Base-by-base conservation (phyloP, 2,113 vertebrate species). In the Pachycephala philippinensis region DNA sequence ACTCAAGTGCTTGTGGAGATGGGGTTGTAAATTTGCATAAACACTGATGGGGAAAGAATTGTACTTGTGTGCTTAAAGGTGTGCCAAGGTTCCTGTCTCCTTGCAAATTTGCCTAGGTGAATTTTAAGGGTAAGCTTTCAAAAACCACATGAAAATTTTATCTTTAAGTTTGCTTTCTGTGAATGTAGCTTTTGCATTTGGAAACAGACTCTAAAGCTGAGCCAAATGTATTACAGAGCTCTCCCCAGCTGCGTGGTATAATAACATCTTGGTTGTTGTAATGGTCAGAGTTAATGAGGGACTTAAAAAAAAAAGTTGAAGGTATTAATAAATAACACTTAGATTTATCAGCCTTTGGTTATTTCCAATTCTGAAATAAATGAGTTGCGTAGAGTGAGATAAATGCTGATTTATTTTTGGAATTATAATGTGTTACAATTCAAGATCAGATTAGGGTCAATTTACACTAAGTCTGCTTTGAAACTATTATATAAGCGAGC, bases 381-480 rank as follows among this genome's bases (percentile, higher is more conserved):
- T 63, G 14, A 96, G 57, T 92, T 87, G 49, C 60, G 45, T 28
- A 26, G 72, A 69, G 72, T 40, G 27, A 85, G 89, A 87, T 78
- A 90, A 96, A 93, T 81, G 37, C 59, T 68, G 83, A 35, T 86
- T 95, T 97, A 95, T 97, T 97, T 97, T 94, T 97, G 77, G 95
- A 82, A 90, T 90, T 63, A 77, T 66, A 91, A 95, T 68, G 78
- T 95, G 91, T 94, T 78, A 75, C 89, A 93, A 96, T 94, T 95
- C 87, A 94, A 87, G 93, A 96, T 95, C 74, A 95, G 97, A 95
- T 97, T 96, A 96, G 96, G 93, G 93, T 97, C 96, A 97, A 92
- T 96, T 96, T 97, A 96, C 93, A 95, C 91, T 95, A 97, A 97
- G 94, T 95, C 96, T 95, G 66, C 77, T 95, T 94, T 96, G 92